Evolutionary conservation across 2,888 invertebrate genomes (phyloP).

Genomic region (Eueremaeus valkanovi): DNA sequence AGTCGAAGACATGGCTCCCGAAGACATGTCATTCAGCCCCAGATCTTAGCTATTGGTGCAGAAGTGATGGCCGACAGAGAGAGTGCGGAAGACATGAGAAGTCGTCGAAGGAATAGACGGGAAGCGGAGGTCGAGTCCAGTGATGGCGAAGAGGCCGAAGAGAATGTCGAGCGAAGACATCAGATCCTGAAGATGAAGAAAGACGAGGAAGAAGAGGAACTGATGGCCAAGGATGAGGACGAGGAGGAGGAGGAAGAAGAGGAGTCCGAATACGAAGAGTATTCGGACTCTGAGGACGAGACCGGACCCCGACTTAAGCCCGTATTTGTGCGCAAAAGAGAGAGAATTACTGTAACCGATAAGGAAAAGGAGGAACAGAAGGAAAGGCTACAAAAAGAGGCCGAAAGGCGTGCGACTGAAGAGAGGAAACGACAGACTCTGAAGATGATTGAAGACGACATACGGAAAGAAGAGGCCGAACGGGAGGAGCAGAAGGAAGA

Average conservation of each 20-base stretch:
- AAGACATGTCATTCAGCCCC: conserved; percentile 65
- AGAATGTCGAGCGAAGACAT: conserved; percentile 47
- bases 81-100: conserved; percentile 49
- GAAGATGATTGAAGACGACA: conserved; percentile 53
- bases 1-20: conserved; percentile 45
- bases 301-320: conserved; percentile 82
- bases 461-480: conserved; percentile 52
- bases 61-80: conserved; percentile 38
- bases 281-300: conserved; percentile 57
- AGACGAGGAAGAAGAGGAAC: conserved; percentile 60
- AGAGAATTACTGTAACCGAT: conserved; percentile 91
- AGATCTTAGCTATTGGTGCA: conserved; percentile 56
- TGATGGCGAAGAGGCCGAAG: conserved; percentile 48
- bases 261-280: conserved; percentile 68
- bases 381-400: conserved; percentile 63
- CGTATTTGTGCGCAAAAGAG: conserved; percentile 75
- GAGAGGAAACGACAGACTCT: conserved; percentile 46
- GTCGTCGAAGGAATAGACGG: conserved; percentile 41
- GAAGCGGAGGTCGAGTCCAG: conserved; percentile 49
- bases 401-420: conserved; percentile 67
- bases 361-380: conserved; percentile 81
- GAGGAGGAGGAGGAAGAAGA: conserved; percentile 52
- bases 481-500: conserved; percentile 54
- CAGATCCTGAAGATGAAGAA: conserved; percentile 51
- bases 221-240: conserved; percentile 55